These are phyloP conservation scores for Eupithecia exiguata DNA, from an alignment of 2,888 invertebrate species.

Conservation along the genomic window DNA sequence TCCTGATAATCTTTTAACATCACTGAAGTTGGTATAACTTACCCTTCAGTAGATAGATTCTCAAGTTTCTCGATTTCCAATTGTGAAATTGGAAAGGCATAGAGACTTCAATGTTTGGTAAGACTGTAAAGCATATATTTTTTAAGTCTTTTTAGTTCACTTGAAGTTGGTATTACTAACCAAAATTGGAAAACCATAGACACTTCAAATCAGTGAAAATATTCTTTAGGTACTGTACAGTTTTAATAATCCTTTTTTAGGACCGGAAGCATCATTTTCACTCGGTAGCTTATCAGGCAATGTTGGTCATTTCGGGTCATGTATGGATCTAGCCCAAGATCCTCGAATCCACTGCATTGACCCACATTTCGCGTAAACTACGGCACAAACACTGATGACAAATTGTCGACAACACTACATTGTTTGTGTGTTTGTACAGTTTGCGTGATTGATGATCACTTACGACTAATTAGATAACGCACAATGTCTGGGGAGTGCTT, in stretches of 20 bases:
- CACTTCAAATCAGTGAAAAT: neutral
- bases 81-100: neutral
- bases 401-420: constrained; percentile 30
- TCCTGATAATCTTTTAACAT: neutral
- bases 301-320: neutral
- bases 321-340: neutral
- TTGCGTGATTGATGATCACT: constrained; percentile 52
- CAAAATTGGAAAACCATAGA: neutral
- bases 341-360: constrained; percentile 8
- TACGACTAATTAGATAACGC: constrained; percentile 51
- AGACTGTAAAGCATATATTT: neutral
- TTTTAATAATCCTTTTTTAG: neutral
- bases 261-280: neutral
- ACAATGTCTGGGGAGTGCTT: constrained; percentile 25
- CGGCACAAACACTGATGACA: constrained; percentile 26
- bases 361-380: constrained; percentile 24
- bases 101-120: neutral
- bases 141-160: neutral
- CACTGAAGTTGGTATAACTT: neutral
- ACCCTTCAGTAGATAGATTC: neutral
- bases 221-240: neutral
- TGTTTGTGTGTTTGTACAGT: constrained; percentile 27
- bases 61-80: too few relatives aligned
- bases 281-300: neutral
- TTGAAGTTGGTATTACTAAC: neutral